These are phyloP conservation scores for Beris morrisii DNA, from an alignment of 2,888 invertebrate genomes.

Conservation along the genomic window DNA sequence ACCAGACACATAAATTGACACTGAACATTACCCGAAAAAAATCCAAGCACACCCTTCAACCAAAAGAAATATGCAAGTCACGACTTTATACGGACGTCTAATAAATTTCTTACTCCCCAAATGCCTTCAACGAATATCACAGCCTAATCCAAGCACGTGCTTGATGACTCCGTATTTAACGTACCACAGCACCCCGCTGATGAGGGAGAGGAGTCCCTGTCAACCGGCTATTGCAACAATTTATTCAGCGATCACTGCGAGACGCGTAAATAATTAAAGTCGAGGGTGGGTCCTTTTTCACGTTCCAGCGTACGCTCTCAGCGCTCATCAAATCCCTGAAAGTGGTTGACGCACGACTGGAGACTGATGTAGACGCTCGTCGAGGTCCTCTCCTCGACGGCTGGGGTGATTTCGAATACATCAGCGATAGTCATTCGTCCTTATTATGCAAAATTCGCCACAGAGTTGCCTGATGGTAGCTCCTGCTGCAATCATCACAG, in stretches of 20 bases:
- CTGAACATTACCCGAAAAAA: no score
- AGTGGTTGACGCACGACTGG: conserved; percentile 28
- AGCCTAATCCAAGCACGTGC: conserved; percentile 29
- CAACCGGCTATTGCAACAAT: conserved; percentile 37
- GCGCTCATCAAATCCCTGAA: conserved; percentile 21
- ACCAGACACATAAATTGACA: no score
- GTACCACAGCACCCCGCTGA: neutral
- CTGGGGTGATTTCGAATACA: conserved; percentile 11
- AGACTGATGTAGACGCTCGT: conserved; percentile 16
- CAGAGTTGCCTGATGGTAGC: neutral
- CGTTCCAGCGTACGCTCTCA: conserved; percentile 3
- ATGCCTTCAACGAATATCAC: conserved; percentile 27
- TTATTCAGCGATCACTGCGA: conserved; percentile 30
- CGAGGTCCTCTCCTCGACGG: neutral
- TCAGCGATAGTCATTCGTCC: neutral
- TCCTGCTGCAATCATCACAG: neutral
- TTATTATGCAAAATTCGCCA: conserved; percentile 9
- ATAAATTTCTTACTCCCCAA: neutral
- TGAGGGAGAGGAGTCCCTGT: neutral
- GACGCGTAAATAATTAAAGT: conserved; percentile 39
- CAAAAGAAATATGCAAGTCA: no score
- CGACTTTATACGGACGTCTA: no score
- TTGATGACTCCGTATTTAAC: conserved; percentile 28
- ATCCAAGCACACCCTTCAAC: no score
- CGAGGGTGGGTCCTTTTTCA: conserved; percentile 17